These are phyloP conservation scores for Crotalus adamanteus DNA, from an alignment of 2,797 vertebrate species.

Conservation along the genomic window DNA sequence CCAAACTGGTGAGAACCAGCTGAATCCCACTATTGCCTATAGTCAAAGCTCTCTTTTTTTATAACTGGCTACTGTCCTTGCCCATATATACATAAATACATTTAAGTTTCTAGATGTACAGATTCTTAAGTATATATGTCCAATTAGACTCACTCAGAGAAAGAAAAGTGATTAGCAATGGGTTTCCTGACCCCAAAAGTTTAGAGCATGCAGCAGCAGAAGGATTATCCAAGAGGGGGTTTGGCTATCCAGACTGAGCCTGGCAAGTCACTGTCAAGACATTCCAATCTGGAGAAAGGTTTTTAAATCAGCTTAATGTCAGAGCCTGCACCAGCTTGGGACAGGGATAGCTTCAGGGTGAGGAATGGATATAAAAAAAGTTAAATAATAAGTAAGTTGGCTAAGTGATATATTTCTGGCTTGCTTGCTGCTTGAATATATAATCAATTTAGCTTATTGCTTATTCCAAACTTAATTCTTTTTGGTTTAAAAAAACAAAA, in stretches of 20 bases:
- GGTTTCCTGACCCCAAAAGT: background rate
- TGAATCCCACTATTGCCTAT: background rate
- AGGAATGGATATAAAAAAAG: background rate
- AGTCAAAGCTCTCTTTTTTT: constrained; percentile 10
- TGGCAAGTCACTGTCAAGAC: background rate
- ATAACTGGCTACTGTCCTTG: background rate
- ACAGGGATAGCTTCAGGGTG: background rate
- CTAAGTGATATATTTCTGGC: constrained; percentile 47
- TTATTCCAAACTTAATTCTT: constrained; percentile 44
- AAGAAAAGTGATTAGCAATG: background rate
- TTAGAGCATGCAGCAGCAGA: background rate
- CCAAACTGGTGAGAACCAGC: too few relatives aligned
- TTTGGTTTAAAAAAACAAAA: constrained; percentile 31
- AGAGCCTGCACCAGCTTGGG: background rate
- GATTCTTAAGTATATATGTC: background rate
- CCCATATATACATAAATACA: background rate
- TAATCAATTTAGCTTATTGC: background rate
- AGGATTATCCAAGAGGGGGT: background rate
- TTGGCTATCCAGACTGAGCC: background rate
- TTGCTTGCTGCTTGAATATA: constrained; percentile 7
- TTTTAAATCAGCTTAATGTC: background rate
- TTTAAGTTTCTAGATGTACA: background rate
- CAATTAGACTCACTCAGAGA: background rate
- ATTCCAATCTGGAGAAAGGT: background rate
- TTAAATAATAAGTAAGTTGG: constrained; percentile 35